Percentiles rank a stretch among this genome's conserved stretches.
Evolutionary conservation across 2,113 vertebrate genomes (phyloP).

Genomic region (Thomomys bottae): DNA sequence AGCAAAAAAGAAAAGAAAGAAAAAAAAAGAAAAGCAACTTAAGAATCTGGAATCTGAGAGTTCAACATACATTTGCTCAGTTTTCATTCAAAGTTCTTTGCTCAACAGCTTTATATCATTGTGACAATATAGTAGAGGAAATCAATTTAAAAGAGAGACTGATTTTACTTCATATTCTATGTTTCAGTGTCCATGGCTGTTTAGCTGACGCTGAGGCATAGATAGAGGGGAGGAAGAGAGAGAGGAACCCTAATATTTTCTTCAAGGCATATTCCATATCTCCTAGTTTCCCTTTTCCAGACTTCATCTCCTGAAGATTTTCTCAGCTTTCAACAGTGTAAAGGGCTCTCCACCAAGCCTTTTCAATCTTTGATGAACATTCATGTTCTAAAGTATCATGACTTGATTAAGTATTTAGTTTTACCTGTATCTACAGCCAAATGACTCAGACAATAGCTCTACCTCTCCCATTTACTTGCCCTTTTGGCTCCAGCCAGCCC

Average conservation of each 20-base stretch:
- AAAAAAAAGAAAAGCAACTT: too few species aligned
- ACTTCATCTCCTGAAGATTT: background rate
- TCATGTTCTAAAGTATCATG: background rate
- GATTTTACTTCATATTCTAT: background rate
- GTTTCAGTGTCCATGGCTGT: background rate
- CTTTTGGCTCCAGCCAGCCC: background rate
- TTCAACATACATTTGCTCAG: background rate
- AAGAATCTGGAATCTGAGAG: background rate
- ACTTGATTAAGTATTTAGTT: background rate
- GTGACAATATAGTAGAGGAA: background rate
- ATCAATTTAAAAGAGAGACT: background rate
- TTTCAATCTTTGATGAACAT: background rate
- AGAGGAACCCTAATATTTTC: background rate
- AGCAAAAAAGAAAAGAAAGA: too few species aligned
- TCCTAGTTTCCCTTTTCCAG: background rate
- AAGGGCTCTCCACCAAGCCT: background rate
- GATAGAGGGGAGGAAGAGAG: too few species aligned
- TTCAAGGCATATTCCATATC: background rate
- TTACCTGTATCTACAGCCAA: background rate
- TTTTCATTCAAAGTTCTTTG: background rate
- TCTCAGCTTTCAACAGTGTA: background rate
- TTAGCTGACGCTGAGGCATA: background rate
- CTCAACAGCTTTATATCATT: background rate
- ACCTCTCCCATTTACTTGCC: background rate
- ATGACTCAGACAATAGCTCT: background rate